Conservation (phyloP, 1,140 invertebrate genomes). For the Rhopalosiphum padi region DNA sequence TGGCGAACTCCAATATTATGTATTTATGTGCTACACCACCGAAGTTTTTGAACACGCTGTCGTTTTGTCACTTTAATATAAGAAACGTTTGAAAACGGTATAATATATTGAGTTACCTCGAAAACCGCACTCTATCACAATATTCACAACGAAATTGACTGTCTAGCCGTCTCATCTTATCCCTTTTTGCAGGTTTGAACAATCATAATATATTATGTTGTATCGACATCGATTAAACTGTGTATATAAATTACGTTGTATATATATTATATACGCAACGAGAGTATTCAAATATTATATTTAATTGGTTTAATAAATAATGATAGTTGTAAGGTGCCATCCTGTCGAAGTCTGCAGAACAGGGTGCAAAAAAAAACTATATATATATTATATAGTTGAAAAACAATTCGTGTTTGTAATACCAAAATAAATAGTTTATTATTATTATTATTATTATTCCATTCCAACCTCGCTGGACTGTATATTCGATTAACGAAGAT, state of each 20-base stretch:
- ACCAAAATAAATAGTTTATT: neutral
- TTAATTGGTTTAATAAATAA: neutral
- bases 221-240: neutral
- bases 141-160: neutral
- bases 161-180: neutral
- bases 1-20: neutral
- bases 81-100: neutral
- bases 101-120: neutral
- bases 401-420: neutral
- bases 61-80: no score
- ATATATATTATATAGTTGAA: neutral
- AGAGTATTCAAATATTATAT: neutral
- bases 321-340: neutral
- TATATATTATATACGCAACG: neutral
- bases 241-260: no score
- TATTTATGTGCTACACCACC: no score
- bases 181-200: neutral
- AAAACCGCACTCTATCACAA: neutral
- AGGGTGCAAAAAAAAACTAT: neutral
- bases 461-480: neutral
- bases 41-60: neutral
- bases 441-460: neutral
- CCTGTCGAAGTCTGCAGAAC: neutral
- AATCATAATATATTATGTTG: neutral
- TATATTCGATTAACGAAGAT: slow-evolving; percentile 1